A percentile compares a stretch with the other conserved stretches of the same genome.
Evolutionary conservation across 2,888 invertebrate genomes (phyloP).

Genomic region (Xestobium rufovillosum): DNA sequence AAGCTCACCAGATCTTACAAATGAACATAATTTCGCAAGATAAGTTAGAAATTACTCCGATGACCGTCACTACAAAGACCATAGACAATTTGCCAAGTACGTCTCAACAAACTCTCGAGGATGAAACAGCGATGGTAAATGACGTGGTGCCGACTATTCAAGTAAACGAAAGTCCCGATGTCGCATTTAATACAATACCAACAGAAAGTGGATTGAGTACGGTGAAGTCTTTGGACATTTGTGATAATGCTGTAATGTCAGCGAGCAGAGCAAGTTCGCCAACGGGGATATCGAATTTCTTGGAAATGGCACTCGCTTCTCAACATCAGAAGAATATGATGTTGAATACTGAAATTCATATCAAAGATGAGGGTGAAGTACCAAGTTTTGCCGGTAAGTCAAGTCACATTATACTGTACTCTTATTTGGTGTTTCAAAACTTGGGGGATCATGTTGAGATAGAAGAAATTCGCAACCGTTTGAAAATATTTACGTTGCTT

Average conservation of each 20-base stretch:
- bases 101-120: conserved; percentile 22
- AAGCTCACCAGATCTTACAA: conserved; percentile 43
- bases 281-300: conserved; percentile 30
- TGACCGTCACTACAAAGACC: background rate
- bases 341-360: conserved; percentile 10
- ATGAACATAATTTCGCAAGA: conserved; percentile 41
- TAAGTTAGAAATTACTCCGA: conserved; percentile 8
- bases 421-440: no score
- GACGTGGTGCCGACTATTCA: no score
- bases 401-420: background rate
- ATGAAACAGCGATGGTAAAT: no score
- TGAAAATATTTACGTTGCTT: no score
- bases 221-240: no score
- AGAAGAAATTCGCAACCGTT: no score
- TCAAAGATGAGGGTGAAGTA: conserved; percentile 19
- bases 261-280: conserved; percentile 29
- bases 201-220: no score
- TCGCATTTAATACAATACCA: no score
- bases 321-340: conserved; percentile 18
- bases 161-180: no score
- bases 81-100: conserved; percentile 10
- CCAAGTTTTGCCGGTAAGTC: conserved; percentile 30
- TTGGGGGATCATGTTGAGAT: no score
- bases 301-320: conserved; percentile 28
- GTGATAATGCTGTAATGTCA: conserved; percentile 26